Base-by-base conservation (phyloP, 92 coral and sea anemone species). In the Parazoanthus darwini region DNA sequence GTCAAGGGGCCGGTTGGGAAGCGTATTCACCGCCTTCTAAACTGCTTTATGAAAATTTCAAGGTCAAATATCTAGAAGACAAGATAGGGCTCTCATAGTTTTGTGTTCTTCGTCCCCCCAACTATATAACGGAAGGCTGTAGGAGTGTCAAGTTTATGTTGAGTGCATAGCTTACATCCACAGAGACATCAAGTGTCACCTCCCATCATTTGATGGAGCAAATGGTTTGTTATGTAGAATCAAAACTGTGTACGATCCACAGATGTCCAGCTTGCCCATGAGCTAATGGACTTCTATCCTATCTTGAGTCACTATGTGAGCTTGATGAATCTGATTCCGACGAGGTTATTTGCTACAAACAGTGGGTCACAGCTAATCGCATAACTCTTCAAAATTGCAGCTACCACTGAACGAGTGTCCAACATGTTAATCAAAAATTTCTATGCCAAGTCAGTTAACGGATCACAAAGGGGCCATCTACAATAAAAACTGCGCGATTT, bases 1-100 rank as follows among this genome's bases (percentile, higher is more conserved):
- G 86, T 39, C 51, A 82, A 82, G 71, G 77, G 77, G 50, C 63
- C 86, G 42, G 77, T 37, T 82, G 86, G 86, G 37, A 37, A 82
- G 54, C 23, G 65, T 35, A 23, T 25, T n/a, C 85, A 81, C 25
- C 54, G 74, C 85, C 85, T 81, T n/a, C 74, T 81, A 29, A 29
- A 20, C 67, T 80, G 14, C 79, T 38, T 16, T 75, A 75, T 75
- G 50, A 75, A 38, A 75, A 39, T 15, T 75, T 44, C 44, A 77
- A 77, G 50, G 81, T 50, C 33, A 77, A 77, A 43, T 51, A 77
- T 44, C 81, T 63, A 42, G 50, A 77, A 5, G 81, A 77, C 81
- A 77, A 77, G 81, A 77, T 51, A 80, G 68, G 68, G 25, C 68
- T 63, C 68, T 63, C 68, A 63, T 18, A 63, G 68, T 22, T 63